A percentile compares a stretch with the other conserved stretches of the same genome.
phyloP scores from a whole-genome alignment of 1,140 invertebrate species.

The Metaphire vulgaris region DNA sequence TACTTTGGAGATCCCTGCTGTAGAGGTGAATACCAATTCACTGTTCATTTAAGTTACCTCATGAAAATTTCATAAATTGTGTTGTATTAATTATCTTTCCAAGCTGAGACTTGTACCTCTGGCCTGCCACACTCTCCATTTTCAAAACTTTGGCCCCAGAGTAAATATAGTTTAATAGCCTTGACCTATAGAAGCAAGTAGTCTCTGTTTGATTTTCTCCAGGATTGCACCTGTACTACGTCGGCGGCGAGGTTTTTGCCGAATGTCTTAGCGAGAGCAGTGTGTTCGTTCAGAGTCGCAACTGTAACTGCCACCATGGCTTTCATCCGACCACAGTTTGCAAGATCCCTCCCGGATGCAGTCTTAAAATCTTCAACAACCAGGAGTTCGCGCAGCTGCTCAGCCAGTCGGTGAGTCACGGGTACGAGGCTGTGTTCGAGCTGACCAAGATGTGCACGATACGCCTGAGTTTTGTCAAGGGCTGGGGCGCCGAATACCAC shows the following conservation, averaged over 20 bases:
- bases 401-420: constrained; percentile 72
- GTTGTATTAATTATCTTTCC: too few species aligned
- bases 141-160: too few species aligned
- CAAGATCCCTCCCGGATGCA: constrained; percentile 69
- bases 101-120: too few species aligned
- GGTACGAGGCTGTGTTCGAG: constrained; percentile 87
- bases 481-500: constrained; percentile 56
- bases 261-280: constrained; percentile 90
- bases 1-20: too few species aligned
- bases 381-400: constrained; percentile 89
- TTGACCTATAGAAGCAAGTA: too few species aligned
- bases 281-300: constrained; percentile 92
- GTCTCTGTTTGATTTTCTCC: too few species aligned
- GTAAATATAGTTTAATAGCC: too few species aligned
- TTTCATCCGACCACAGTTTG: constrained; percentile 94
- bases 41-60: too few species aligned
- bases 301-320: constrained; percentile 85
- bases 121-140: too few species aligned
- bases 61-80: too few species aligned
- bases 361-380: constrained; percentile 95
- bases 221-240: constrained; percentile 54
- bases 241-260: constrained; percentile 59
- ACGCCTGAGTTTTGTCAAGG: constrained; percentile 59
- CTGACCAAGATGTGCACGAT: constrained; percentile 98
- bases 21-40: too few species aligned